These are phyloP conservation scores for Centropus bengalensis DNA, from an alignment of 2,113 vertebrate species.

Conservation along the genomic window DNA sequence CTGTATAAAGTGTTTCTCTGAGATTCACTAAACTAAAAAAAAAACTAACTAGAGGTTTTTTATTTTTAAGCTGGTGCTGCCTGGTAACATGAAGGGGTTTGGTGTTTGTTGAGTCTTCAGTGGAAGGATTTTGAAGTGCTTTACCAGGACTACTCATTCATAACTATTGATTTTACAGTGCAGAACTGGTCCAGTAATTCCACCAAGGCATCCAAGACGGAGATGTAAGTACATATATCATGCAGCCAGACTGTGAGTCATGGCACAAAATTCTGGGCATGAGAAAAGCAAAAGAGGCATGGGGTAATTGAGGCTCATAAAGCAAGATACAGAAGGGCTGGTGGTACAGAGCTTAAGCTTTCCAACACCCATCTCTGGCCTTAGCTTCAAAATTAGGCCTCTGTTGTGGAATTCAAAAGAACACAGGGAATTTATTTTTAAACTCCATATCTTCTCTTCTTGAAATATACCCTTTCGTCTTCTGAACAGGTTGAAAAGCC, in stretches of 20 bases:
- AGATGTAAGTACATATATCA: background rate
- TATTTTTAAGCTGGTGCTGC: background rate
- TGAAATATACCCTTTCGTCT: background rate
- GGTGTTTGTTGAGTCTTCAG: background rate
- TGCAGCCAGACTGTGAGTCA: rapidly evolving
- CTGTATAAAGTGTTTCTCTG: background rate
- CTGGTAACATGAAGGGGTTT: background rate
- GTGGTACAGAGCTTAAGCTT: background rate
- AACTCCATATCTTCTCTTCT: background rate
- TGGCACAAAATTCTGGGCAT: background rate
- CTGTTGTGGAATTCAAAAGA: background rate
- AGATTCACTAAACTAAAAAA: background rate
- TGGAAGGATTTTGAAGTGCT: background rate
- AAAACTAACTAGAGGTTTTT: background rate
- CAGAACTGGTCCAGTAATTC: background rate
- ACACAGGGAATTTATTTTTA: background rate
- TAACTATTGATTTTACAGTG: background rate
- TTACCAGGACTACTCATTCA: background rate
- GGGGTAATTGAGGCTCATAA: background rate
- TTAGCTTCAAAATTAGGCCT: background rate
- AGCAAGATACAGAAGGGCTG: background rate
- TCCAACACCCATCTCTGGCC: background rate
- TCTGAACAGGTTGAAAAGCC: background rate
- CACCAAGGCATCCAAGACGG: background rate
- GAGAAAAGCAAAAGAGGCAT: background rate